Evolutionary conservation across 2,888 invertebrate species (phyloP), one percentile per base, ranked within the genome.

Genomic region (Leptopilina drosophilae): DNA sequence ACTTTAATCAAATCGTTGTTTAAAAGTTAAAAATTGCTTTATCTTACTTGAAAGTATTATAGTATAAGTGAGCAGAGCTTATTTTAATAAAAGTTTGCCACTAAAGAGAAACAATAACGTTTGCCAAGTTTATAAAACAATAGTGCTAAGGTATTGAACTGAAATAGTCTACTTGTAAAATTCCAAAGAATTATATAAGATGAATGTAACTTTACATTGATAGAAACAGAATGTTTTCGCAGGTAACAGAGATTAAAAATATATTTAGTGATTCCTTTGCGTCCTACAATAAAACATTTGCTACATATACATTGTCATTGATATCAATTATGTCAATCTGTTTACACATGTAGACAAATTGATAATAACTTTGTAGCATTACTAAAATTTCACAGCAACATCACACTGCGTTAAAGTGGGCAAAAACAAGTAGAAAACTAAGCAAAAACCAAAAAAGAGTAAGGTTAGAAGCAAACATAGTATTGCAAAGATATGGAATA

Each of bases 351-450:
- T 84, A 85, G 84, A 84, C 82, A 87, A 86, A 89, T 82, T 81
- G 83, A 86, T 84, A 86, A 81, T 86, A 82, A 86, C 84, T 84
- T 87, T 86, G 84, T 86, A 85, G 85, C 83, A 81, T 86, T 85
- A 86, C 84, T 87, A 78, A 82, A 81, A 82, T 82, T 85, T 88
- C 87, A 90, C 89, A 91, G 89, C 90, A 90, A 88, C 87, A 89
- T 84, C 89, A 90, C 90, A 91, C 89, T 88, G 90, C 90, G 84
- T 89, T 83, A 86, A 85, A 84, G 75, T 80, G 78, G 81, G 81
- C 14, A 66, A 26, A 69, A 59, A 59, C 56, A 80, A 81, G 8
- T 42, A n/a, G 46, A 59, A 62, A 77, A 49, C 33, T 26, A 56
- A 73, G 12, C 12, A 33, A 75, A 76, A 77, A 81, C 79, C 64